These are phyloP conservation scores for Bombus balteatus DNA, from an alignment of 1,140 invertebrate species.

Conservation along the genomic window DNA sequence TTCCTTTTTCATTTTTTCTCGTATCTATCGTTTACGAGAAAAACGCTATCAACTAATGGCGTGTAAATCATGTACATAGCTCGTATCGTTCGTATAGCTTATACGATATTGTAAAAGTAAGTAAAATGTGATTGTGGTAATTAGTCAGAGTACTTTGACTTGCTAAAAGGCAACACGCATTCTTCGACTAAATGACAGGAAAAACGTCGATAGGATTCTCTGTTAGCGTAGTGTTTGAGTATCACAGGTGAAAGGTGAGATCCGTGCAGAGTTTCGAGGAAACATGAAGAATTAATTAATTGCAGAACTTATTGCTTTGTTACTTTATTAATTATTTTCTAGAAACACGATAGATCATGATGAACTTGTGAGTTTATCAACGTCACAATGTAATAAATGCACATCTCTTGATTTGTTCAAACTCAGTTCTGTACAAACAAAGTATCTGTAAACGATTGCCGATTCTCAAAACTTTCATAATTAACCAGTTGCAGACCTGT, in stretches of 20 bases:
- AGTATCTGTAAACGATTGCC: too few relatives aligned
- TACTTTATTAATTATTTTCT: background rate
- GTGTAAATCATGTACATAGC: too few relatives aligned
- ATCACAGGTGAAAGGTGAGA: slow-evolving; percentile 8
- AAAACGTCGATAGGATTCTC: background rate
- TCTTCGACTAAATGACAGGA: background rate
- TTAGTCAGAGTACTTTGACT: background rate
- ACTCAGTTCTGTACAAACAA: too few relatives aligned
- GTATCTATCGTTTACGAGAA: too few relatives aligned
- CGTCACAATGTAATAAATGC: too few relatives aligned
- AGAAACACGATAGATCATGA: background rate
- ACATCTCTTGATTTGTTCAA: background rate
- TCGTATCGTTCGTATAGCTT: background rate
- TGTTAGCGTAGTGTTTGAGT: too few relatives aligned
- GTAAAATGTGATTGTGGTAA: background rate
- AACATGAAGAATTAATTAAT: slow-evolving; percentile 11
- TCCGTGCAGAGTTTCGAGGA: background rate
- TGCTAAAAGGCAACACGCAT: background rate
- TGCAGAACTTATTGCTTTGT: background rate
- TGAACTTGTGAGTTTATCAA: background rate
- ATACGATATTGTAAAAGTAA: too few relatives aligned
- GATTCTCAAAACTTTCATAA: too few relatives aligned
- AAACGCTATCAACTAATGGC: too few relatives aligned
- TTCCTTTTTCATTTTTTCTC: too few relatives aligned
- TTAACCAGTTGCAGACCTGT: too few relatives aligned